Base-by-base conservation (phyloP, 2,888 invertebrate genomes). In the Trilocha varians region DNA sequence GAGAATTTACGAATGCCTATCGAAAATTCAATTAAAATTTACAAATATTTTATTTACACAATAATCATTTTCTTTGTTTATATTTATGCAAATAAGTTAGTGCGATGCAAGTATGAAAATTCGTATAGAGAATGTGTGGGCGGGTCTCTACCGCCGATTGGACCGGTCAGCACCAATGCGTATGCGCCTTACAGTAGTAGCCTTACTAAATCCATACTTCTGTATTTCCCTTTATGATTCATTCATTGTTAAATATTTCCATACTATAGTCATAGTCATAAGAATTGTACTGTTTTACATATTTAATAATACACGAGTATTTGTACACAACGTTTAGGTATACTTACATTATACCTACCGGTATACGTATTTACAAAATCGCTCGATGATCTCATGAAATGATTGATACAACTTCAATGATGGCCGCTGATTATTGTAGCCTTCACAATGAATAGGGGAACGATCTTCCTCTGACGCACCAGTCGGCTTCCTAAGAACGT, bases 401-500 rank as follows among this genome's bases (percentile, higher is more conserved):
- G 25, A 2, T 6, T 25, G 8, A 11, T 25, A 25, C 11, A 25
- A 5, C 11, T 25, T 5, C 25, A n/a, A n/a, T 5, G 25, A 25
- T 25, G 25, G 11, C 25, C 25, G 25, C 2, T 25, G 11, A 25
- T 25, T 25, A 25, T 25, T 25, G 25, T 25, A 9, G 25, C 11
- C 6, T 9, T 1, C 8, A 18, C 18, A 18, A 18, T 18, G 1
- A 6, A 18, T 18, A 18, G 18, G 8, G 5, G 5, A 9, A 25
- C 25, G 25, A 5, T 25, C 25, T 1, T 58, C 56, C 50, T 50
- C 52, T 49, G 59, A 71, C 73, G 61, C 56, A 62, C 65, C 70
- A 70, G 69, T 68, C 75, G 68, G 80, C 84, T 83, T 71, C 83
- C 78, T 82, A 70, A 73, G 72, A 78, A 71, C 79, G 71, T 80